Evolutionary conservation across 2,888 invertebrate species (phyloP).

Genomic region (Brachynemurus nebulosus): DNA sequence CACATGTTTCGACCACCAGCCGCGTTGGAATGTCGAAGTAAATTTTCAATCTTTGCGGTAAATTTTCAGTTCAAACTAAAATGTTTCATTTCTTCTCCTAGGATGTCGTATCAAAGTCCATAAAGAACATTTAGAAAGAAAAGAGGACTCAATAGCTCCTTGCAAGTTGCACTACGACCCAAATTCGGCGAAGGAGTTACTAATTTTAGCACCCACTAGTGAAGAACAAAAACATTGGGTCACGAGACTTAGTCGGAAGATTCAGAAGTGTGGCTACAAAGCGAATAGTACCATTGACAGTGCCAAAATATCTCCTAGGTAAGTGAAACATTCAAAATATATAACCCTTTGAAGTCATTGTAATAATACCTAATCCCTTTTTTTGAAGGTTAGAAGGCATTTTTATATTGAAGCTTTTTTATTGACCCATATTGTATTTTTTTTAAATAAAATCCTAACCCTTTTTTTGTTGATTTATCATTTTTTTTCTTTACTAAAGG

Average conservation of each 20-base stretch:
- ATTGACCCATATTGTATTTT: too few species aligned
- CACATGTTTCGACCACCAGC: conserved; percentile 96
- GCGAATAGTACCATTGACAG: conserved; percentile 56
- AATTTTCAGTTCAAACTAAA: neutral
- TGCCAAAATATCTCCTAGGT: conserved; percentile 65
- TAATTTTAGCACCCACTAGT: conserved; percentile 70
- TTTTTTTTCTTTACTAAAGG: conserved; percentile 29
- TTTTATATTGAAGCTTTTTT: too few species aligned
- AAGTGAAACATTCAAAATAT: too few species aligned
- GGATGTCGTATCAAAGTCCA: conserved; percentile 96
- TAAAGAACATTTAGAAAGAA: conserved; percentile 84
- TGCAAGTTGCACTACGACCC: conserved; percentile 96
- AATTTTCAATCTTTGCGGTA: conserved; percentile 28
- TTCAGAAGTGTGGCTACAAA: conserved; percentile 87
- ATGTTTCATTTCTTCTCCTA: conserved; percentile 26
- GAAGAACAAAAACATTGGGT: conserved; percentile 93
- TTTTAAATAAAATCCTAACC: too few species aligned
- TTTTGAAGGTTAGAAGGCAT: too few species aligned
- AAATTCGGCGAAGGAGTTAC: conserved; percentile 82
- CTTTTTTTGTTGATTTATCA: too few species aligned
- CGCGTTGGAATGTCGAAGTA: conserved; percentile 92
- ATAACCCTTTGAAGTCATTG: too few species aligned
- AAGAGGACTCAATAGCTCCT: conserved; percentile 76
- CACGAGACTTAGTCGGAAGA: conserved; percentile 74
- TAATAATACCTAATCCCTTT: too few species aligned